Base-by-base conservation (phyloP, 2,888 invertebrate genomes). In the Spodoptera picta region DNA sequence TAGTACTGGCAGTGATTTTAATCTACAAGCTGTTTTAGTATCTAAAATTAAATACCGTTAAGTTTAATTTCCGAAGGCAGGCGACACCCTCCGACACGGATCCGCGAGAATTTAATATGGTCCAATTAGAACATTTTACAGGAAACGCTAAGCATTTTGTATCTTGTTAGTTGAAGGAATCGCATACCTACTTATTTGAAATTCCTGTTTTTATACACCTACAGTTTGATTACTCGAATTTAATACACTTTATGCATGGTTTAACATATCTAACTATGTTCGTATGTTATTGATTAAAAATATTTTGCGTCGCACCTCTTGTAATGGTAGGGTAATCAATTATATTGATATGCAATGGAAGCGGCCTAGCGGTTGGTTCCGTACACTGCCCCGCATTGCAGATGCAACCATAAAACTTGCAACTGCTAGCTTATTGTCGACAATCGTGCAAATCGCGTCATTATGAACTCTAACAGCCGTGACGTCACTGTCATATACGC, bases 361-460 rank as follows among this genome's bases (percentile, higher is more conserved):
- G 58, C 69, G 64, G 69, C 65, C 43, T 54, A 56, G 65, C 57
- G 71, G 45, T 53, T 10, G 77, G 70, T 71, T 72, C 72, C 69
- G 67, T 68, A 74, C 57, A 69, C 65, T 57, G 57, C 75, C 63
- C 71, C 77, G 80, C 80, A 80, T 81, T 81, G 77, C 82, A 68
- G 75, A 66, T 65, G 46, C 51, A 59, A 67, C 71, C 56, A 70
- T 79, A 65, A 64, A 72, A 67, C 57, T 65, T 62, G 45, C 65
- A 54, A 50, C 45, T 24, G 42, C 31, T n/a, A 51, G 61, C 73
- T 71, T 65, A 73, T 72, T 76, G 73, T 65, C 60, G 65, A 49
- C 65, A 51, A 27, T 27, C 27, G 48, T 51, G 60, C 44, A 55
- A 63, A 77, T 59, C 44, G 68, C 47, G 56, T 60, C 63, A 73